phyloP scores from a whole-genome alignment of 2,797 vertebrate genomes.

The Sebastes cheni region DNA sequence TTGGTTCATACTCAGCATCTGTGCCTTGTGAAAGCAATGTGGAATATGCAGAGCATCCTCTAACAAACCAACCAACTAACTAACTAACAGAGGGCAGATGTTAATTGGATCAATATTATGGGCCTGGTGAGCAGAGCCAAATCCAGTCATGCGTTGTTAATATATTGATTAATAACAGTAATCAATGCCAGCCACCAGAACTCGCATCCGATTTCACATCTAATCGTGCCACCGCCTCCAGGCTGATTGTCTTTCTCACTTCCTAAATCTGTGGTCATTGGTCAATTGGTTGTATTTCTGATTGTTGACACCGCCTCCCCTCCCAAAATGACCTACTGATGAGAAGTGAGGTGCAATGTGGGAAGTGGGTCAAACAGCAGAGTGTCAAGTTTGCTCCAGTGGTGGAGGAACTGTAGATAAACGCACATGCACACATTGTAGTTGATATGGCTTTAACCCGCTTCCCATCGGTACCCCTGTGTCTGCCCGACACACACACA shows the following conservation, averaged over 20 bases:
- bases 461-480: constrained; percentile 9
- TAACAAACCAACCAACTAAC: neutral
- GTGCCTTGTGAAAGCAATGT: neutral
- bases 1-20: neutral
- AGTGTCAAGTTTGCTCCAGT: constrained; percentile 23
- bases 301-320: neutral
- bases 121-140: constrained; percentile 19
- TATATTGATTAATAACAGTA: constrained; percentile 31
- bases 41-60: neutral
- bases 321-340: constrained; percentile 37
- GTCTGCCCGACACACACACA: neutral
- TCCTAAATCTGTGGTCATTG: constrained; percentile 43
- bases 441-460: constrained; percentile 41
- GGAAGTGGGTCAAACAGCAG: constrained; percentile 60
- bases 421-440: constrained; percentile 15
- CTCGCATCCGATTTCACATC: constrained; percentile 34
- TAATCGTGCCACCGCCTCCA: constrained; percentile 2
- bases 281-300: constrained; percentile 27
- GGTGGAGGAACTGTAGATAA: constrained; percentile 18
- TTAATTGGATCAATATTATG: constrained; percentile 30
- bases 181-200: constrained; percentile 65
- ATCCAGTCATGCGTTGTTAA: constrained; percentile 35
- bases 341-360: constrained; percentile 43
- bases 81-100: neutral
- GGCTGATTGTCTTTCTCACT: constrained; percentile 50